Base-by-base conservation (phyloP, 2,888 invertebrate species). In the Crematogaster levior region DNA sequence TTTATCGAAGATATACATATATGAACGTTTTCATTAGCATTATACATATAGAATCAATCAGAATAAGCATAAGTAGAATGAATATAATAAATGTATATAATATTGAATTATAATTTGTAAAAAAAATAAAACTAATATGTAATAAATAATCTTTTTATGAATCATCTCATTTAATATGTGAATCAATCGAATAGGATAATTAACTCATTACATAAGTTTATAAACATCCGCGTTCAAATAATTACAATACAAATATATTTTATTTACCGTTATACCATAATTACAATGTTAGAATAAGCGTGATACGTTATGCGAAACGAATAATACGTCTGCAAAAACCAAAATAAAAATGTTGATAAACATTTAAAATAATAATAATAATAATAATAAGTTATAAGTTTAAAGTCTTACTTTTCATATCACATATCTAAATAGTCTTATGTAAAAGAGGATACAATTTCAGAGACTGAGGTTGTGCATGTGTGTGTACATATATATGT, bases 21-120 rank as follows among this genome's bases (percentile, higher is more conserved):
- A 58, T 9, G 18, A 7, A 60, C n/a, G n/a, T 60, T 34, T 60
- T 60, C 60, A 60, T n/a, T 60, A 60, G 60, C n/a, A n/a, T 34
- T 34, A n/a, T 60, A 58, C 30, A 58, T 9, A 60, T 10, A 60
- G n/a, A 60, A 60, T 60, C 34, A 60, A 34, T n/a, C n/a, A 60
- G 34, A 60, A 60, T 60, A 60, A 60, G n/a, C 4, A n/a, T 10
- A n/a, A 60, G n/a, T 34, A 34, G 2, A 27, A 56, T 6, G 0
- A 34, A 60, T n/a, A 9, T 30, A 58, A 30, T 60, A n/a, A 60
- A n/a, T n/a, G n/a, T n/a, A 34, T 60, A 60, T 27, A 56, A 56
- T n/a, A 34, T 60, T 30, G 34, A 10, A n/a, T n/a, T 34, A 60
- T n/a, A 34, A 60, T 30, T 58, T 30, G 30, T n/a, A 60, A 60